phyloP scores from a whole-genome alignment of 2,888 invertebrate species.

The Ceriagrion tenellum region DNA sequence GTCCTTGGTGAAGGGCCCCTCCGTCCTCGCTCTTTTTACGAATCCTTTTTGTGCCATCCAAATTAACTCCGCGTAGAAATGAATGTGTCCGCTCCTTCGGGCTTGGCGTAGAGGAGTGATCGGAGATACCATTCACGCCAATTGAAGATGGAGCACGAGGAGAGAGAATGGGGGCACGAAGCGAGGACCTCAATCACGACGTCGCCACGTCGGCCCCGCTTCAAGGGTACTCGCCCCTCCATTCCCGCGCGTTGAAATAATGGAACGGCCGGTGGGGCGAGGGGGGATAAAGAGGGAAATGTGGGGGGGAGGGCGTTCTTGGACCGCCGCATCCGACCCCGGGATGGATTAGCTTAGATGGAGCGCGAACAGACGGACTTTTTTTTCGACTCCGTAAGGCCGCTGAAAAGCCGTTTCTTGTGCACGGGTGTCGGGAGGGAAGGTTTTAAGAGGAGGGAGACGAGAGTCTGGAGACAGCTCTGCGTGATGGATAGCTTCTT shows the following conservation, averaged over 20 bases:
- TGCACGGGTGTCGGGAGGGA: background rate
- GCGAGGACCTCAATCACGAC: background rate
- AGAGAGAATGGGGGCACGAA: background rate
- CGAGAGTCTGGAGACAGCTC: slow-evolving; percentile 38
- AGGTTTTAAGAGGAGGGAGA: background rate
- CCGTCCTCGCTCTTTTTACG: background rate
- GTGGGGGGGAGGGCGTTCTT: too few relatives aligned
- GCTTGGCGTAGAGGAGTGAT: background rate
- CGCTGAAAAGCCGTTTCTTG: background rate
- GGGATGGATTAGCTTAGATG: slow-evolving; percentile 27
- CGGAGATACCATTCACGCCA: background rate
- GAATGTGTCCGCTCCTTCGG: background rate
- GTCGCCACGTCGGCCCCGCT: background rate
- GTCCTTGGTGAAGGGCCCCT: background rate
- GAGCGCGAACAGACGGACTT: slow-evolving; percentile 4
- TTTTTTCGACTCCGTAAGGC: background rate
- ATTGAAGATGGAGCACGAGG: background rate
- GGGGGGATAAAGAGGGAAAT: too few relatives aligned
- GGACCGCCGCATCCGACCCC: background rate
- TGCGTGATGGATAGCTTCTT: slow-evolving; percentile 42
- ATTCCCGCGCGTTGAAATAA: background rate
- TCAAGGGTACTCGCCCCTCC: background rate
- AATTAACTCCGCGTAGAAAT: background rate
- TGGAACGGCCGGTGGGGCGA: background rate
- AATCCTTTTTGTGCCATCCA: background rate